Conservation (phyloP, 2,888 invertebrate genomes). For the Luperina nickerlii region DNA sequence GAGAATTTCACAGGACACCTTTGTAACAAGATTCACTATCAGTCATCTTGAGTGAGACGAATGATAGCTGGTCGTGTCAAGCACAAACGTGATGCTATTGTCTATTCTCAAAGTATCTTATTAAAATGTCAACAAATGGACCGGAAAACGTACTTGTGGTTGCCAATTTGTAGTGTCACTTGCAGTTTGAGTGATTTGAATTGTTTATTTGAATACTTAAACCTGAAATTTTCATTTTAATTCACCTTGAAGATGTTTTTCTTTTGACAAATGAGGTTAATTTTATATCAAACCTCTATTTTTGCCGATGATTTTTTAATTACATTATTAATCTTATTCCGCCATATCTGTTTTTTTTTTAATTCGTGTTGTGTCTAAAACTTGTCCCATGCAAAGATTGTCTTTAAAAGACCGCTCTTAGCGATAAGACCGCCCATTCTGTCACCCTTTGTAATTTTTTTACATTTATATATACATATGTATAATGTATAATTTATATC, state of each 20-base stretch:
- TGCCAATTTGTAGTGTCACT: neutral
- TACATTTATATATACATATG: neutral
- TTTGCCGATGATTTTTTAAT: neutral
- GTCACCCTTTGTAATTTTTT: neutral
- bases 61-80: neutral
- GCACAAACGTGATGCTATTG: neutral
- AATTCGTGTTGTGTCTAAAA: too few relatives aligned
- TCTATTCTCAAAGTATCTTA: neutral
- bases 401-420: too few relatives aligned
- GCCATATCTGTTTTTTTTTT: too few relatives aligned
- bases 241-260: neutral
- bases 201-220: neutral
- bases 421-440: neutral
- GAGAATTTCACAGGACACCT: neutral
- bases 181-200: neutral
- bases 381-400: neutral
- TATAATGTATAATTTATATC: neutral
- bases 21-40: neutral
- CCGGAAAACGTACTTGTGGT: too few relatives aligned
- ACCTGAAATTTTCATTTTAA: too few relatives aligned
- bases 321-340: too few relatives aligned
- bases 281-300: neutral
- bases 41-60: conserved; percentile 22
- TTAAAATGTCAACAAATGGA: neutral
- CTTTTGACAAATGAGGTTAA: neutral